Conservation (phyloP, 2,797 vertebrate species). For the Echiichthys vipera region DNA sequence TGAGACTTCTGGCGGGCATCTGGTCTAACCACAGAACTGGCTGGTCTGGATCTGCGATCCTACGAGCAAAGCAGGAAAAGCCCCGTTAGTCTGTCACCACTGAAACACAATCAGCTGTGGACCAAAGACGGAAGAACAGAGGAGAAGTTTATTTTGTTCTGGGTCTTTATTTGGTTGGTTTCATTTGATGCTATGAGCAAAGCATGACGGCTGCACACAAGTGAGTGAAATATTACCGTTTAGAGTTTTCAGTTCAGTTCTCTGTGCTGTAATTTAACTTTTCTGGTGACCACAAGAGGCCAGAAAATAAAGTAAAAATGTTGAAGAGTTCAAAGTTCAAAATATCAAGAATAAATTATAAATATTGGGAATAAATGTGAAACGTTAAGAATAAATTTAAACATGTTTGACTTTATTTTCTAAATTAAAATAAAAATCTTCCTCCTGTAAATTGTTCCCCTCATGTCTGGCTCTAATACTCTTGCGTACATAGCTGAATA, state of each 20-base stretch:
- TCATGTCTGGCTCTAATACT: too few relatives aligned
- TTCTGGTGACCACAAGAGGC: neutral
- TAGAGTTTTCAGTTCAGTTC: neutral
- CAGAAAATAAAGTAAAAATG: too few relatives aligned
- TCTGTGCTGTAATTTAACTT: neutral
- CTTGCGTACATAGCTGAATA: neutral
- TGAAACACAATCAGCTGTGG: neutral
- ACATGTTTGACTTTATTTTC: too few relatives aligned
- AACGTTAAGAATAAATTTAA: too few relatives aligned
- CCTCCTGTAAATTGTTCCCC: too few relatives aligned
- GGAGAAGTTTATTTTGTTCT: neutral
- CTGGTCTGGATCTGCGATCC: constrained; percentile 97
- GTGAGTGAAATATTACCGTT: neutral
- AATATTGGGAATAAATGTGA: too few relatives aligned
- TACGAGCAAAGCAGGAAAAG: constrained; percentile 61
- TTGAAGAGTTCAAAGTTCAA: too few relatives aligned
- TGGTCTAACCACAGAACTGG: constrained; percentile 98
- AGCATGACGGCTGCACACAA: neutral
- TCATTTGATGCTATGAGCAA: neutral
- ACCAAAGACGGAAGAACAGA: neutral
- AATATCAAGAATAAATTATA: too few relatives aligned
- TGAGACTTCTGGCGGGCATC: constrained; percentile 95
- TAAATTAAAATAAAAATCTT: too few relatives aligned
- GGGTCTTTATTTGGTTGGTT: neutral
- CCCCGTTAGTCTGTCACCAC: constrained; percentile 12